Percentiles rank a stretch among this genome's conserved stretches.
Conservation (phyloP, 2,797 vertebrate genomes). For the Manis pentadactyla region DNA sequence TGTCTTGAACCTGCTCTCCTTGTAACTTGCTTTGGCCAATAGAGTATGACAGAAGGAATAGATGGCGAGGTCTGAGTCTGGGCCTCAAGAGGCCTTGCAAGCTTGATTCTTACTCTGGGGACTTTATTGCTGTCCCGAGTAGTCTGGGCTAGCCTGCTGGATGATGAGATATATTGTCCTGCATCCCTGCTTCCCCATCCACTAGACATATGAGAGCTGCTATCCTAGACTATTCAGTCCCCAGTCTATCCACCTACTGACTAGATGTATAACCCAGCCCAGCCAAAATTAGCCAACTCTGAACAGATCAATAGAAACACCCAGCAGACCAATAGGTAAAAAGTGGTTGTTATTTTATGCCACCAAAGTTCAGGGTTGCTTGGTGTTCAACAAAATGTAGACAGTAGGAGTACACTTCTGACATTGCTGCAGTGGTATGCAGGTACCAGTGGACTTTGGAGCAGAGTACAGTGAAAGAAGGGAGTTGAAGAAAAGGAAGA, state of each 20-base stretch:
- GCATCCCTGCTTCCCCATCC: not conserved
- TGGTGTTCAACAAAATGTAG: not conserved
- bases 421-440: not conserved
- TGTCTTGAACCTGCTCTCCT: not conserved
- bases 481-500: not conserved
- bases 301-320: not conserved
- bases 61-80: not conserved
- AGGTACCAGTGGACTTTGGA: not conserved
- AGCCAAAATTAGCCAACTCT: not conserved
- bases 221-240: not conserved
- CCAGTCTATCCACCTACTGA: not conserved
- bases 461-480: not conserved
- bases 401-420: not conserved
- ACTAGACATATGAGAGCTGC: not conserved
- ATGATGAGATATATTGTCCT: not conserved
- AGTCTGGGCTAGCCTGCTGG: not conserved
- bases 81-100: not conserved
- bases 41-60: constrained; percentile 21
- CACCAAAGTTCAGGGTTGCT: not conserved
- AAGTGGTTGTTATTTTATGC: not conserved
- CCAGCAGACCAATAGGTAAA: not conserved
- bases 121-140: not conserved
- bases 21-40: not conserved
- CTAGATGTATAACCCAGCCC: not conserved
- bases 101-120: not conserved